Percentiles rank a stretch among this genome's conserved stretches.
Conservation (phyloP, 1,140 invertebrate genomes). For the Tetraneura akinire region DNA sequence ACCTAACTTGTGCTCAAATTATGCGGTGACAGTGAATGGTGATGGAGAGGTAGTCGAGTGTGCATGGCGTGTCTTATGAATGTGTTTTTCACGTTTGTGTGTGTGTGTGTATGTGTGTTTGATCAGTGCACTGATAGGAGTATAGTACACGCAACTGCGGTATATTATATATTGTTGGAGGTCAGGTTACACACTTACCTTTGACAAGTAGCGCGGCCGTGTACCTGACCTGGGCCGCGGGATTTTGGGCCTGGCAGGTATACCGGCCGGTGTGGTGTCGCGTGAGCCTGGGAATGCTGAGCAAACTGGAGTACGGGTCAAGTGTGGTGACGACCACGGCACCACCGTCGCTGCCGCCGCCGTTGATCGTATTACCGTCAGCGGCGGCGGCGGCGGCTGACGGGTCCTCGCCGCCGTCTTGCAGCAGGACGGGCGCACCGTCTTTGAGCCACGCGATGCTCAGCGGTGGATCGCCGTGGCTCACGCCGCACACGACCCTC, state of each 20-base stretch:
- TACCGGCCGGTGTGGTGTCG: constrained; percentile 77
- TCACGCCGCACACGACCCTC: constrained; percentile 80
- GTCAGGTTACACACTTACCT: constrained; percentile 65
- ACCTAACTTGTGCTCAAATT: not conserved
- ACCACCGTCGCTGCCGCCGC: constrained; percentile 60
- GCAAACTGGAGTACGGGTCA: constrained; percentile 73
- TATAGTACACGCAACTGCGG: constrained; percentile 1
- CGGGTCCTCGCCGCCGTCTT: constrained; percentile 10
- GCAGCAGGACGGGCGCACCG: constrained; percentile 63
- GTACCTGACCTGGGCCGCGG: constrained; percentile 76
- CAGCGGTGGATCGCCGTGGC: constrained; percentile 75
- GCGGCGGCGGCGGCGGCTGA: constrained; percentile 65
- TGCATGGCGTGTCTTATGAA: not conserved
- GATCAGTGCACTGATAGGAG: not conserved
- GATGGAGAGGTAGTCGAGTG: not conserved
- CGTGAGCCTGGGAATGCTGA: constrained; percentile 75
- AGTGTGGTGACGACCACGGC: constrained; percentile 71
- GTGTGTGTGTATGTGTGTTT: not conserved
- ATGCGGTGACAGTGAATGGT: not conserved
- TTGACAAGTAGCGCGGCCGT: constrained; percentile 79
- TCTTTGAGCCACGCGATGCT: constrained; percentile 79
- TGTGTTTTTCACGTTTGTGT: too few species aligned
- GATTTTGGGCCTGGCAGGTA: constrained; percentile 79
- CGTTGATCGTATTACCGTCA: constrained; percentile 78
- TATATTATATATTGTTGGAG: not conserved